Evolutionary conservation across 1,140 invertebrate genomes (phyloP), one percentile per base, ranked within the genome.

Genomic region (Brachionus angularis): DNA sequence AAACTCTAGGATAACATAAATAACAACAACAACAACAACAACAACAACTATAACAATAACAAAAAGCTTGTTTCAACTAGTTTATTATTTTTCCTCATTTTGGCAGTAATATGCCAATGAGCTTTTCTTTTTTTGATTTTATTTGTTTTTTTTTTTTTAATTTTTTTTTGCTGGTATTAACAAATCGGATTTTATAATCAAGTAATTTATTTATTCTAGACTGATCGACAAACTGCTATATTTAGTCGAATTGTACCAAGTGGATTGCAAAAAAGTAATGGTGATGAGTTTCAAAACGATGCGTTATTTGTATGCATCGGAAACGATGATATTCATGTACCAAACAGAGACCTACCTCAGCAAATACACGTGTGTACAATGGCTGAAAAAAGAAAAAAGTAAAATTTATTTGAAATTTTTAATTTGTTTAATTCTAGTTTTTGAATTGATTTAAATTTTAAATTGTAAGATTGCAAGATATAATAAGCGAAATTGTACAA

Each of bases 31-130:
- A n/a, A n/a, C n/a, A n/a, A n/a, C n/a, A n/a, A n/a, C n/a, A n/a
- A n/a, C n/a, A n/a, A n/a, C n/a, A n/a, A n/a, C n/a, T n/a, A n/a
- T n/a, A n/a, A n/a, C n/a, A n/a, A n/a, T n/a, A n/a, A n/a, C n/a
- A n/a, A n/a, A n/a, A n/a, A n/a, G n/a, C n/a, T n/a, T n/a, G n/a
- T n/a, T n/a, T n/a, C n/a, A n/a, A n/a, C n/a, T n/a, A n/a, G n/a
- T n/a, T n/a, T n/a, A n/a, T n/a, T n/a, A n/a, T n/a, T n/a, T n/a
- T n/a, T n/a, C 53, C 36, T 52, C 16, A 12, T 14, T 67, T 67
- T 67, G 62, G 62, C 62, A 67, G 62, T 67, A 67, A 67, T 67
- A 67, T 67, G 62, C 47, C 62, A 67, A 67, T 67, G 16, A 23
- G 2, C 31, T 29, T 50, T 12, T 67, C 42, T 47, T 27, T 50